Conservation (phyloP, 2,797 vertebrate genomes). For the Hemibagrus guttatus region DNA sequence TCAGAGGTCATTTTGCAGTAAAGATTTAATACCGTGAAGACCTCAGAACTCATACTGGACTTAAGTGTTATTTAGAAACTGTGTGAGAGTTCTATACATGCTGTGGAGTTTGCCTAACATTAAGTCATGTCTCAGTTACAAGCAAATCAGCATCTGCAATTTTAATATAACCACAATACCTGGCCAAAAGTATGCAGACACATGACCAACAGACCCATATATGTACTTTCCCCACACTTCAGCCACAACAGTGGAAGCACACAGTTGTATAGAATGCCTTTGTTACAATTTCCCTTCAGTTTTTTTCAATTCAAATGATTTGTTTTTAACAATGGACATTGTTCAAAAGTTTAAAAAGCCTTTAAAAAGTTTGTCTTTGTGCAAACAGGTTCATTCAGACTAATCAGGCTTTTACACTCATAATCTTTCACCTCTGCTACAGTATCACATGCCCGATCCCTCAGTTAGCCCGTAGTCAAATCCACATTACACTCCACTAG, state of each 20-base stretch:
- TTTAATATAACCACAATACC: neutral
- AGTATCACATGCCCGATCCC: slow-evolving; percentile 20
- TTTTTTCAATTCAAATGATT: too few relatives aligned
- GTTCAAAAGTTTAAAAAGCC: too few relatives aligned
- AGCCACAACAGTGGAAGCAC: neutral
- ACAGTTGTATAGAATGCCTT: neutral
- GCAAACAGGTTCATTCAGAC: slow-evolving; percentile 18
- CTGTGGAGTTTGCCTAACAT: neutral
- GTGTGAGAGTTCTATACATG: neutral
- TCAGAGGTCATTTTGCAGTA: neutral
- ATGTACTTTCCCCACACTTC: neutral
- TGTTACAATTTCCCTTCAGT: neutral
- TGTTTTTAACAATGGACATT: too few relatives aligned
- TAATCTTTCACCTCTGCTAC: slow-evolving; percentile 41
- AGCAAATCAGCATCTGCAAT: neutral
- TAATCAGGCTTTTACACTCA: slow-evolving; percentile 25
- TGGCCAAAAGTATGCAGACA: neutral
- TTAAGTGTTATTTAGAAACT: neutral
- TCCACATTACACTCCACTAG: slow-evolving; percentile 33
- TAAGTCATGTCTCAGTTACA: neutral
- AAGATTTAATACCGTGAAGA: neutral
- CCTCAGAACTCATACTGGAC: neutral
- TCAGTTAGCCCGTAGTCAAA: slow-evolving; percentile 52
- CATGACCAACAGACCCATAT: neutral
- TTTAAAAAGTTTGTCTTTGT: slow-evolving; percentile 31